These are phyloP conservation scores for Osmoderma eremita DNA, from an alignment of 2,888 invertebrate species.

Conservation along the genomic window DNA sequence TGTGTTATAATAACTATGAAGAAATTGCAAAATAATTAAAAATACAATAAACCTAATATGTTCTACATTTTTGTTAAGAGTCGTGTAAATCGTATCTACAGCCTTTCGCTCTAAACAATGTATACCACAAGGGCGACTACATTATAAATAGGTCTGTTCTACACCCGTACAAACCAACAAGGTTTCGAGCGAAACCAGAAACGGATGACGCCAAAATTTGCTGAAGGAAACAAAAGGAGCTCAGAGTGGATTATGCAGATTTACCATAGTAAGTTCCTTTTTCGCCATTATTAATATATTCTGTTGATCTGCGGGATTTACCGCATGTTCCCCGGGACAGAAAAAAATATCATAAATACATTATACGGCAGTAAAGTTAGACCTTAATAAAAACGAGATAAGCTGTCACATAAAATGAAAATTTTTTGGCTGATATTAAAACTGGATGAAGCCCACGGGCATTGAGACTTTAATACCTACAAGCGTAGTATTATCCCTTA, in stretches of 20 bases:
- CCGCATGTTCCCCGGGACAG: slow-evolving; percentile 1
- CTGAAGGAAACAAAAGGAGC: slow-evolving; percentile 35
- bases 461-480: slow-evolving; percentile 16
- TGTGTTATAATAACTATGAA: too few species aligned
- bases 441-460: not conserved
- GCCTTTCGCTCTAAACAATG: too few species aligned
- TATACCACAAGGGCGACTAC: too few species aligned
- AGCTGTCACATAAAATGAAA: slow-evolving; percentile 31
- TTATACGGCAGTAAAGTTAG: slow-evolving; percentile 26
- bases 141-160: too few species aligned
- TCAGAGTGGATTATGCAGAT: slow-evolving; percentile 37
- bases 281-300: slow-evolving; percentile 36
- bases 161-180: slow-evolving; percentile 16
- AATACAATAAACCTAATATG: too few species aligned
- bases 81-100: too few species aligned
- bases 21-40: too few species aligned
- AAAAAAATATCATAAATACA: slow-evolving; percentile 37
- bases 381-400: slow-evolving; percentile 31
- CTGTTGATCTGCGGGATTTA: slow-evolving; percentile 35
- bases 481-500: not conserved
- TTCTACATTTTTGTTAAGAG: too few species aligned
- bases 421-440: slow-evolving; percentile 31
- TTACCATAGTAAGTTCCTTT: slow-evolving; percentile 33
- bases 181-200: slow-evolving; percentile 26
- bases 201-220: slow-evolving; percentile 33